These are phyloP conservation scores for Stichopus horrens DNA, from an alignment of 53 echinoderm and acorn worm genomes.

Conservation along the genomic window DNA sequence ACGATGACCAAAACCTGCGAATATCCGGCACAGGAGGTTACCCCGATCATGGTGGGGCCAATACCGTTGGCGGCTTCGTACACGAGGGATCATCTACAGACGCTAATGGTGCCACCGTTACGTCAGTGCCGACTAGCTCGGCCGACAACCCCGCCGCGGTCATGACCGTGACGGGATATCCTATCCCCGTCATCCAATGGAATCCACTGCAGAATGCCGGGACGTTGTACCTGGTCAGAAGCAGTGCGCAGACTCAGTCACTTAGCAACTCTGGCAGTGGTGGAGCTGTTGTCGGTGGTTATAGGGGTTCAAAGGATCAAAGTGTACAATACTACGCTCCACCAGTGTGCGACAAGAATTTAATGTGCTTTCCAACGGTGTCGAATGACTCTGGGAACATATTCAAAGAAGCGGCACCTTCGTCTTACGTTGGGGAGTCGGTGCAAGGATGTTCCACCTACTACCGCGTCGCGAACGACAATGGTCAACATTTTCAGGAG, in stretches of 20 bases:
- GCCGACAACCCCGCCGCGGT: not conserved
- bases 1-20: not conserved
- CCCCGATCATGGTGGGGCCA: not conserved
- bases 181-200: constrained; percentile 30
- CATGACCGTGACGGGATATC: not conserved
- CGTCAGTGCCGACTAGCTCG: not conserved
- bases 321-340: not conserved
- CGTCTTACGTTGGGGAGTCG: not conserved
- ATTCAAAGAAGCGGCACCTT: not conserved
- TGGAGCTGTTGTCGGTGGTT: not conserved
- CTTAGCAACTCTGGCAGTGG: not conserved
- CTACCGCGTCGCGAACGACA: not conserved
- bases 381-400: not conserved
- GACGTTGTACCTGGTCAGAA: constrained; percentile 8
- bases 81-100: not conserved
- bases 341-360: not conserved
- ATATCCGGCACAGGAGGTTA: not conserved
- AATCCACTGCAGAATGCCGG: constrained; percentile 20
- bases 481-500: not conserved
- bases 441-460: not conserved
- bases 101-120: not conserved
- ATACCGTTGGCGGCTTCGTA: not conserved
- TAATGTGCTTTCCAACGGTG: not conserved
- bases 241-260: not conserved
- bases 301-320: not conserved